Base-by-base conservation (phyloP, 2,797 vertebrate genomes). In the Momotus momota region DNA sequence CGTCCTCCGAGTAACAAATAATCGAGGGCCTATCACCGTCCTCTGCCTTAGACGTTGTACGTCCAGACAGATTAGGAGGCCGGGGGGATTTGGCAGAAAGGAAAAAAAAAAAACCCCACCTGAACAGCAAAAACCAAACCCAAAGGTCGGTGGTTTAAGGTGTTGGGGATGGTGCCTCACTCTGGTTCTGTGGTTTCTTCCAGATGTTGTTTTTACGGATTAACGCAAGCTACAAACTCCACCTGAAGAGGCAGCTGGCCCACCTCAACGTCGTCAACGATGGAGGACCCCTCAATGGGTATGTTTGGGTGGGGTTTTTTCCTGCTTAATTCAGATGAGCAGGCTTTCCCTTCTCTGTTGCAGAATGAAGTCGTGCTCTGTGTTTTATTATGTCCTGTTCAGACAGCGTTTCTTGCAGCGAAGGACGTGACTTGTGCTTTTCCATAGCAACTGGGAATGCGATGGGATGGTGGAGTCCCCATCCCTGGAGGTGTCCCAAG, bases 281-380 rank as follows among this genome's bases (percentile, higher is more conserved):
- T 1, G 99, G 99, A 90, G 99, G 99, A 86, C 99, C 99, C 43
- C 99, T 99, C 94, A 98, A 99, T 5, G 99, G 99, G 99, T 99
- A 97, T 16, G 98, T 86, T 58, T 46, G 46, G 49, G 13, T 45
- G 25, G 31, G 20, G 14, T 73, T 52, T 70, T 66, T 40, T 66
- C 35, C 31, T 84, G 19, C 38, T 40, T 11, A 14, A 55, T 75
- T 90, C 23, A 29, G 57, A 33, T 18, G 12, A 70, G 17, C 14
- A 18, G 46, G 14, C 17, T 8, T 43, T 70, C 45, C 31, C 45
- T 69, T 41, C 23, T 20, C 61, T 17, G 15, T 4, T 46, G 60
- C 33, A 46, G 80, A 64, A 65, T 5, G 35, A 40, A n/a, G 64
- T 73, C 60, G 14, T 0, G 0, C 18, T 92, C 16, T 0, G 0